Evolutionary conservation across 1,140 invertebrate species (phyloP).

Genomic region (Babylonia areolata): DNA sequence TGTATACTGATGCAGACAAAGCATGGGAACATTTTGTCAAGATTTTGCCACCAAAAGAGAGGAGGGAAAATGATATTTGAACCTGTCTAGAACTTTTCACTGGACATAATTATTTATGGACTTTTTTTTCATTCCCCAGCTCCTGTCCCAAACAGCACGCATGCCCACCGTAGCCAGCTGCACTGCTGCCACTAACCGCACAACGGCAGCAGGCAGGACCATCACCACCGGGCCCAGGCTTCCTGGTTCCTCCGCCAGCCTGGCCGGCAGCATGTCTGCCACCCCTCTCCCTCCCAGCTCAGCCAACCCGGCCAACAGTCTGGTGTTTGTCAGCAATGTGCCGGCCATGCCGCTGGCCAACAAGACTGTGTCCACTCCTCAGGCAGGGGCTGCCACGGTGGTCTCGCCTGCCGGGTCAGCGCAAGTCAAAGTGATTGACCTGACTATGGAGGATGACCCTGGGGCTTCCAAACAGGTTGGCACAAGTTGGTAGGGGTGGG

Average conservation of each 20-base stretch:
- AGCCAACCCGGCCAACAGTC: not conserved
- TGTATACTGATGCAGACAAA: too few relatives aligned
- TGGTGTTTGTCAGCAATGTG: constrained; percentile 4
- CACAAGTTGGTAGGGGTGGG: constrained; percentile 3
- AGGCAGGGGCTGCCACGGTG: not conserved
- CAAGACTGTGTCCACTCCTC: constrained; percentile 1
- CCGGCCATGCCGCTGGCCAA: not conserved
- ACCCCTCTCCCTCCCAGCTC: not conserved
- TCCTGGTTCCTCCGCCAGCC: not conserved
- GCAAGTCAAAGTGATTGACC: constrained; percentile 51
- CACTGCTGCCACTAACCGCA: not conserved
- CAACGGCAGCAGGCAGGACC: not conserved
- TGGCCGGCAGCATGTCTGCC: not conserved
- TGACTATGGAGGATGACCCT: constrained; percentile 57
- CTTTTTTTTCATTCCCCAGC: not conserved
- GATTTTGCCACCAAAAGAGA: too few relatives aligned
- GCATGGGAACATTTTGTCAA: too few relatives aligned
- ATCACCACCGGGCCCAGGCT: not conserved
- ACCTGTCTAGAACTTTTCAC: too few relatives aligned
- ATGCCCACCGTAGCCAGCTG: constrained; percentile 33
- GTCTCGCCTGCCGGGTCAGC: not conserved
- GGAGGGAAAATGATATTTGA: too few relatives aligned
- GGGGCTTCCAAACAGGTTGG: constrained; percentile 26
- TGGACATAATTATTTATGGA: too few relatives aligned
- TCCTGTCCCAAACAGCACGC: constrained; percentile 31